phyloP scores from a whole-genome alignment of 2,113 vertebrate genomes.

The Ailuropoda melanoleuca region DNA sequence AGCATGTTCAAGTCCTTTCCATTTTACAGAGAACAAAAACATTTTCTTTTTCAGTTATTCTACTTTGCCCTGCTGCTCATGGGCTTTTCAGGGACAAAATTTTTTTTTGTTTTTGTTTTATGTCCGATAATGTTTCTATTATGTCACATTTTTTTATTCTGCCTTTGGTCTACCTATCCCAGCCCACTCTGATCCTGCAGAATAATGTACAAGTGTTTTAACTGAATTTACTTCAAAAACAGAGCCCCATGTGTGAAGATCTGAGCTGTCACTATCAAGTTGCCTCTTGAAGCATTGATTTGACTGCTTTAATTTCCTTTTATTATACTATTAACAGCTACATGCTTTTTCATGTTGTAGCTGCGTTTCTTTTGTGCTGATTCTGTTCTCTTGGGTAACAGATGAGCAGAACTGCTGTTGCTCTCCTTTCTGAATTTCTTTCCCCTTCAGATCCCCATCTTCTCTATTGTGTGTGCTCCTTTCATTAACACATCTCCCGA shows the following conservation, averaged over 20 bases:
- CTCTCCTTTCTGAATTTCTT: not conserved
- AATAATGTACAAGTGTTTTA: conserved; percentile 44
- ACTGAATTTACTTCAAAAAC: conserved; percentile 61
- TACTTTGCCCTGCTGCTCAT: conserved; percentile 33
- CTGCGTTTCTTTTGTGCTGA: conserved; percentile 53
- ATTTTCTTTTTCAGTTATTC: not conserved
- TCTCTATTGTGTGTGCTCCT: not conserved
- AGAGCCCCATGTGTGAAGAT: conserved; percentile 13
- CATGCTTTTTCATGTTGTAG: conserved; percentile 47
- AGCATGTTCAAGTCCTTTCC: not conserved
- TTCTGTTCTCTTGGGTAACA: not conserved
- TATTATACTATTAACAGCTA: conserved; percentile 38
- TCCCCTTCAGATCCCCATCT: not conserved
- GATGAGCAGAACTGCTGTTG: conserved; percentile 3
- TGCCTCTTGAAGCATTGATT: conserved; percentile 21
- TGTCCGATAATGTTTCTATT: conserved; percentile 60
- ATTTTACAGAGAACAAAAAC: conserved; percentile 15
- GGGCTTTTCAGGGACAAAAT: conserved; percentile 57
- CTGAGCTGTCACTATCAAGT: not conserved
- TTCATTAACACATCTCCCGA: not conserved
- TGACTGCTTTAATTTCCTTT: conserved; percentile 60
- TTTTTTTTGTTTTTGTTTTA: conserved; percentile 58
- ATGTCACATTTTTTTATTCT: conserved; percentile 33
- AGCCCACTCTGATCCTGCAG: not conserved
- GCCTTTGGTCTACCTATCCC: conserved; percentile 49